Percentiles rank a stretch among this genome's conserved stretches.
Evolutionary conservation across 2,797 vertebrate genomes (phyloP).

Genomic region (Schizopygopsis pylzovi): DNA sequence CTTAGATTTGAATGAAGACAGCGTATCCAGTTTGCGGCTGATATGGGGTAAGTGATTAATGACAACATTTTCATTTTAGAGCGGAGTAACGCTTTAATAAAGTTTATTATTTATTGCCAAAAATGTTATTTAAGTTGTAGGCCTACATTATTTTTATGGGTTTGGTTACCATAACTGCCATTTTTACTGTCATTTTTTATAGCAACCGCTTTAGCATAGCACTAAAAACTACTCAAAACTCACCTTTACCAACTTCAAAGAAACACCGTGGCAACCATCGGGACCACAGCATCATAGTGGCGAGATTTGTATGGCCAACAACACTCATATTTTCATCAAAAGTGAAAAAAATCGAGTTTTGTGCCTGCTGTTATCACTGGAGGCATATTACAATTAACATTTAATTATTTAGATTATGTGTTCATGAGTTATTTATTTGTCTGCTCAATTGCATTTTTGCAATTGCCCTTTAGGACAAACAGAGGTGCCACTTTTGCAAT

Average conservation of each 20-base stretch:
- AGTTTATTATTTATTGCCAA: too few species aligned
- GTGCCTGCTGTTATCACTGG: background rate
- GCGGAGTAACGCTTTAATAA: too few species aligned
- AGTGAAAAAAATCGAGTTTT: background rate
- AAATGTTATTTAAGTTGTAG: too few species aligned
- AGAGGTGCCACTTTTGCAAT: slow-evolving; percentile 22
- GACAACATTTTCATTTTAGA: too few species aligned
- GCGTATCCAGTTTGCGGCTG: too few species aligned
- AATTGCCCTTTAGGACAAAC: slow-evolving; percentile 8
- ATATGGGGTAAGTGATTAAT: too few species aligned
- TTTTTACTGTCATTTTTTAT: too few species aligned
- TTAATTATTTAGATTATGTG: slow-evolving; percentile 36
- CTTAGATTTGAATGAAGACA: too few species aligned
- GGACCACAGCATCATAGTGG: background rate
- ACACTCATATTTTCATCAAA: background rate
- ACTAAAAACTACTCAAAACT: background rate
- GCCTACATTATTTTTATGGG: too few species aligned
- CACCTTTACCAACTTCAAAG: background rate
- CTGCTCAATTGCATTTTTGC: background rate
- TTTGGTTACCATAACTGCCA: too few species aligned
- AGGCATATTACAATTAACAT: background rate
- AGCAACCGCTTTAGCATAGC: too few species aligned
- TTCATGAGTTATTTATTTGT: background rate
- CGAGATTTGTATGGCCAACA: background rate
- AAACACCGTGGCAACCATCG: background rate